Conservation (phyloP, 2,888 invertebrate species). For the Drosophila algonquin region DNA sequence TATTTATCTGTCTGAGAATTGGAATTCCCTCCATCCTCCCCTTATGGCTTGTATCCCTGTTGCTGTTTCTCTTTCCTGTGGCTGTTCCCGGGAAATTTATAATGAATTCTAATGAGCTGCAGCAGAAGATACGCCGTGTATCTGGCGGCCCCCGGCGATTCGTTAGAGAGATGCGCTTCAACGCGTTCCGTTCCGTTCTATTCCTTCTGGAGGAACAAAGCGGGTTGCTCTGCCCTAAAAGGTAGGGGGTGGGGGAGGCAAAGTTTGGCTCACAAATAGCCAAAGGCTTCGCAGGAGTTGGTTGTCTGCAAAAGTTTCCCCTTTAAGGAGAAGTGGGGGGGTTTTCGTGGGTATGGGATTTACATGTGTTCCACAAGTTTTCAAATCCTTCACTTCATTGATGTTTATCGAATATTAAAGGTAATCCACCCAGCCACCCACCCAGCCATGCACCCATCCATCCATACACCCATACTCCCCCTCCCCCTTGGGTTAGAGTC, state of each 20-base stretch:
- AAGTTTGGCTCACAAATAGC: conserved; percentile 62
- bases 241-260: conserved; percentile 7
- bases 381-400: conserved; percentile 21
- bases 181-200: conserved; percentile 46
- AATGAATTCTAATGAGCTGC: conserved; percentile 70
- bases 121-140: conserved; percentile 34
- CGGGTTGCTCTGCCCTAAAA: not conserved
- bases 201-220: not conserved
- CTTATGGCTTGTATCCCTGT: not conserved
- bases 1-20: conserved; percentile 45
- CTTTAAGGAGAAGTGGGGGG: not conserved
- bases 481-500: conserved; percentile 10
- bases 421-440: conserved; percentile 11
- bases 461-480: conserved; percentile 21
- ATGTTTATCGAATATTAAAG: conserved; percentile 46
- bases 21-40: not conserved
- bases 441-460: not conserved
- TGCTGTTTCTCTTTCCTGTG: not conserved
- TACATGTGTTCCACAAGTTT: conserved; percentile 23
- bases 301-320: conserved; percentile 40
- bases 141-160: conserved; percentile 50
- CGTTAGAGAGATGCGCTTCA: conserved; percentile 55
- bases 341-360: conserved; percentile 4
- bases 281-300: conserved; percentile 24
- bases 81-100: conserved; percentile 31